Evolutionary conservation across 2,113 vertebrate species (phyloP).

Genomic region (Orthonyx spaldingii): DNA sequence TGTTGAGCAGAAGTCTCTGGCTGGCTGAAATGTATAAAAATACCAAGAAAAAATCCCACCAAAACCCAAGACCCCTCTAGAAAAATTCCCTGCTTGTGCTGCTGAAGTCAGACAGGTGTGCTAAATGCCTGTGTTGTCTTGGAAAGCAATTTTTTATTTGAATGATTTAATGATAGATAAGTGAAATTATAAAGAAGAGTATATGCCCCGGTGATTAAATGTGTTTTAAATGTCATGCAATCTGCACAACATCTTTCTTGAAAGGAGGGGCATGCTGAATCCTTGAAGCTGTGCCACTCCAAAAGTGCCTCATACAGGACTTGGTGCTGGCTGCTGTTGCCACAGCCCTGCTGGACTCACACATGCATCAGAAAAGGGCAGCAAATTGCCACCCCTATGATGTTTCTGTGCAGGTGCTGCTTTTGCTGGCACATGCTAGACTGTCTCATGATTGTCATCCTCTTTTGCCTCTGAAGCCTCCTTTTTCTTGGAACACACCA

Average conservation of each 20-base stretch:
- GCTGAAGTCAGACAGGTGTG: background rate
- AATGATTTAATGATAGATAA: background rate
- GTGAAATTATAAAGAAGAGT: background rate
- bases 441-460: background rate
- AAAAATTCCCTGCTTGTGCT: background rate
- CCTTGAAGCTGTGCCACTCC: background rate
- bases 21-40: background rate
- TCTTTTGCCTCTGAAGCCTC: background rate
- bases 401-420: background rate
- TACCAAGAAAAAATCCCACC: background rate
- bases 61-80: background rate
- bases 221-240: background rate
- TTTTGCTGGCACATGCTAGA: background rate
- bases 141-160: background rate
- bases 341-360: background rate
- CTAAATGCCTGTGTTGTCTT: background rate
- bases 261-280: background rate
- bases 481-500: background rate
- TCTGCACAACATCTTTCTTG: background rate
- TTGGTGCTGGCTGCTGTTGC: fast-evolving
- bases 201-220: background rate
- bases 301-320: fast-evolving
- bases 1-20: background rate
- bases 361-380: background rate
- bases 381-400: fast-evolving